These are phyloP conservation scores for Crossocerus cetratus DNA, from an alignment of 2,888 invertebrate genomes.

Conservation along the genomic window DNA sequence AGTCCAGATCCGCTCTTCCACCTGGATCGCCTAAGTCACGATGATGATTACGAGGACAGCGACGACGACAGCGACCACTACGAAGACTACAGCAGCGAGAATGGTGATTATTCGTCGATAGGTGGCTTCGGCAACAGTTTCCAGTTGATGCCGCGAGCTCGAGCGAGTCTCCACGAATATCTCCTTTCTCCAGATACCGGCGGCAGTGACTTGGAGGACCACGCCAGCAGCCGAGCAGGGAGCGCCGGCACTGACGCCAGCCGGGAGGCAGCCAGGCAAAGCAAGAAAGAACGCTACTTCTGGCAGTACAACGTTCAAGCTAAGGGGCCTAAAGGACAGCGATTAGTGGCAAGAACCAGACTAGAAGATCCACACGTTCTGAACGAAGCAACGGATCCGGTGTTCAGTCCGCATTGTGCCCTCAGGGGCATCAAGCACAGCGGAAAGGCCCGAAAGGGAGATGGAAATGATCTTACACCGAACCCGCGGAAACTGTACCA, in stretches of 20 bases:
- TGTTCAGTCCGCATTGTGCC: constrained; percentile 95
- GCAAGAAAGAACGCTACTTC: constrained; percentile 91
- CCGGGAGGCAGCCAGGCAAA: constrained; percentile 62
- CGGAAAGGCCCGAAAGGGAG: constrained; percentile 96
- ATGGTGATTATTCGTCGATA: constrained; percentile 77
- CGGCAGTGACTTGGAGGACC: constrained; percentile 80
- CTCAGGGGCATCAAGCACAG: constrained; percentile 94
- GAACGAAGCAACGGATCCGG: constrained; percentile 95
- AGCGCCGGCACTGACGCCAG: constrained; percentile 71
- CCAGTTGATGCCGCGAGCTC: constrained; percentile 5
- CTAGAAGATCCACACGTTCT: constrained; percentile 94
- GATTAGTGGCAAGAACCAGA: constrained; percentile 89
- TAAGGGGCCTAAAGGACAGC: constrained; percentile 97
- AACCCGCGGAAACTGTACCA: constrained; percentile 93
- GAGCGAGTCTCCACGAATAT: background rate
- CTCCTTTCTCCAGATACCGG: constrained; percentile 80
- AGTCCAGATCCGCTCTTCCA: constrained; percentile 86
- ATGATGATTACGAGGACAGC: constrained; percentile 89
- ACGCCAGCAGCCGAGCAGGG: constrained; percentile 69
- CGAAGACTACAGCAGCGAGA: constrained; percentile 91
- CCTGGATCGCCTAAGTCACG: constrained; percentile 83
- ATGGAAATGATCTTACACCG: constrained; percentile 97
- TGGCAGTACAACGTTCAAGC: constrained; percentile 99
- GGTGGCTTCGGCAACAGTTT: background rate
- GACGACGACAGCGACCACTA: constrained; percentile 93